Conservation (phyloP, 35 echinoderm and acorn worm genomes). For the Apostichopus californicus region DNA sequence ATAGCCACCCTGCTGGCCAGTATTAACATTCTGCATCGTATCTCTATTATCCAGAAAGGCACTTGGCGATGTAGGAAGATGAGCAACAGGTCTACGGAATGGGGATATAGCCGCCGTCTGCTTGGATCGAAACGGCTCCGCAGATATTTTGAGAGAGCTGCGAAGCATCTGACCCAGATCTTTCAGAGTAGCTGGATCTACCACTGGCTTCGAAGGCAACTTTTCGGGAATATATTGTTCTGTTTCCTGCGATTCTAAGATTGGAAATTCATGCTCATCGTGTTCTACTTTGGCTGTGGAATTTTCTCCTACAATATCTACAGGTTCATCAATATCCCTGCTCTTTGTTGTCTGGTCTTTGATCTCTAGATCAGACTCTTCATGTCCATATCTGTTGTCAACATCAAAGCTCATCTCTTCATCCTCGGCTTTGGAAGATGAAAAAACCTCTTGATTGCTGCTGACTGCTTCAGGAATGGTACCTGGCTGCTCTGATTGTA, state of each 20-base stretch:
- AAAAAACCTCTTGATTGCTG: neutral
- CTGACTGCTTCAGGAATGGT: neutral
- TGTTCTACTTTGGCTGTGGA: neutral
- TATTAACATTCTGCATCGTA: neutral
- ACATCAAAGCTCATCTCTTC: neutral
- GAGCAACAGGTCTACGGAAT: neutral
- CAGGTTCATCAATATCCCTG: neutral
- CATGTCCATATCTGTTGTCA: no score
- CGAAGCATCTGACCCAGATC: conserved; percentile 36
- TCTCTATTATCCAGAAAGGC: no score
- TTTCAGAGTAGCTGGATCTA: conserved; percentile 48
- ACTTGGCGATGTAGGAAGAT: neutral
- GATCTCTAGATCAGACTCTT: neutral
- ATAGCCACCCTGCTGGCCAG: neutral
- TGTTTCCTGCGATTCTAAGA: conserved; percentile 17
- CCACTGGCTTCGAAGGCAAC: conserved; percentile 1
- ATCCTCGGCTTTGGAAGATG: neutral
- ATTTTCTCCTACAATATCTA: neutral
- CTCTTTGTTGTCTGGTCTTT: neutral
- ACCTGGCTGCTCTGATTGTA: neutral
- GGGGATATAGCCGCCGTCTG: neutral
- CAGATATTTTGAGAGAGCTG: neutral
- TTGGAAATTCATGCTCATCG: neutral
- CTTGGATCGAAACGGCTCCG: no score
- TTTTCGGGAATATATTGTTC: neutral